phyloP scores from a whole-genome alignment of 2,113 vertebrate species.

The Argyrosomus japonicus region DNA sequence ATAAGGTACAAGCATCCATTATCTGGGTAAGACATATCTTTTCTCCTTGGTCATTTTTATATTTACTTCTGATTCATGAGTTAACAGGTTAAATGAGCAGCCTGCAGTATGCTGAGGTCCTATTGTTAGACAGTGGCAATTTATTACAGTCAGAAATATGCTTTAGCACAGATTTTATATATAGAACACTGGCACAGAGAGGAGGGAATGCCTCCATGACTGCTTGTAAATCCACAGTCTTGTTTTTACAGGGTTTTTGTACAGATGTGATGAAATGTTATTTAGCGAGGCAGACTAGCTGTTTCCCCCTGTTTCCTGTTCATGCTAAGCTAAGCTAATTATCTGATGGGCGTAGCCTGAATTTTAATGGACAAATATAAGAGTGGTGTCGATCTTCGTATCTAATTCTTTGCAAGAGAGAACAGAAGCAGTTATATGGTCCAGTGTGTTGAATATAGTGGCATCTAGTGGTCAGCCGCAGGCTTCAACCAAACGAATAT shows the following conservation, averaged over 20 bases:
- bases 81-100: slow-evolving; percentile 23
- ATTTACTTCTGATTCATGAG: slow-evolving; percentile 16
- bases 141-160: slow-evolving; percentile 39
- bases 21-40: background rate
- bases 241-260: background rate
- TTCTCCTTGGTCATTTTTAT: slow-evolving; percentile 7
- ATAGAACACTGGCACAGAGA: background rate
- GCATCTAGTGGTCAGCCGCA: no score
- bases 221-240: background rate
- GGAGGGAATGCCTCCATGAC: background rate
- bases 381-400: no score
- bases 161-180: slow-evolving; percentile 6
- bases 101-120: background rate
- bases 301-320: background rate
- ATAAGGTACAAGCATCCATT: slow-evolving; percentile 33
- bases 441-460: no score
- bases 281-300: no score
- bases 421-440: no score
- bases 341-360: no score
- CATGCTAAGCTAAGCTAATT: background rate
- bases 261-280: background rate
- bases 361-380: no score
- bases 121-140: slow-evolving; percentile 11
- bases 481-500: no score
- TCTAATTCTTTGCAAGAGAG: no score